These are phyloP conservation scores for Idaea dimidiata DNA, from an alignment of 2,888 invertebrate genomes.

Conservation along the genomic window DNA sequence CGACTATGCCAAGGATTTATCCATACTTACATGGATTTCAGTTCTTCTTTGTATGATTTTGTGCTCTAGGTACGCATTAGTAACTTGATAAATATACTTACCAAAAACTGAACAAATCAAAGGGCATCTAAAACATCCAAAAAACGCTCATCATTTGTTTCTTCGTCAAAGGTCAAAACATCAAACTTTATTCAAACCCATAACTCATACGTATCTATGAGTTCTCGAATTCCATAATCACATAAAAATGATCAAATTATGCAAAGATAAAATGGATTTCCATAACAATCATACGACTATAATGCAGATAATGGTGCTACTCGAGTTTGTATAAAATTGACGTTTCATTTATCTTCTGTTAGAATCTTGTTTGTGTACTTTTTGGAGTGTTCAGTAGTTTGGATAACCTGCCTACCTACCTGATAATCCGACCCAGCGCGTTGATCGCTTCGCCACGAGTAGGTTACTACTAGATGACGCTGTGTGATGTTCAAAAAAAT, in stretches of 20 bases:
- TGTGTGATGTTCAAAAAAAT: too few relatives aligned
- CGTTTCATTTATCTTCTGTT: not conserved
- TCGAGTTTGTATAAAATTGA: not conserved
- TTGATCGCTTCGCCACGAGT: too few relatives aligned
- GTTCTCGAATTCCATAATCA: not conserved
- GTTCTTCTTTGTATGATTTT: too few relatives aligned
- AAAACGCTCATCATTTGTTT: not conserved
- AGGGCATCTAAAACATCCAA: not conserved
- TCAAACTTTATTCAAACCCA: not conserved
- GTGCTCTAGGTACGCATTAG: too few relatives aligned
- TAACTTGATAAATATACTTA: too few relatives aligned
- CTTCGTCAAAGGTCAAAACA: not conserved
- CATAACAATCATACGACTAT: not conserved
- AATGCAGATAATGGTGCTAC: not conserved
- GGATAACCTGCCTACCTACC: too few relatives aligned
- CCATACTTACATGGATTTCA: too few relatives aligned
- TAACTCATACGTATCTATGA: not conserved
- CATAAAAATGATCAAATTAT: constrained; percentile 1
- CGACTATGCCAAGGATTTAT: too few relatives aligned
- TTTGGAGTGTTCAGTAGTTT: not conserved
- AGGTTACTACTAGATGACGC: too few relatives aligned
- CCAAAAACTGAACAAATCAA: too few relatives aligned
- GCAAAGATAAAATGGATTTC: not conserved
- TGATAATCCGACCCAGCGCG: too few relatives aligned
- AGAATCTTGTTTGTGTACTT: not conserved